These are phyloP conservation scores for Halocynthia roretzi DNA, from an alignment of 23 tunicate species.

Conservation along the genomic window DNA sequence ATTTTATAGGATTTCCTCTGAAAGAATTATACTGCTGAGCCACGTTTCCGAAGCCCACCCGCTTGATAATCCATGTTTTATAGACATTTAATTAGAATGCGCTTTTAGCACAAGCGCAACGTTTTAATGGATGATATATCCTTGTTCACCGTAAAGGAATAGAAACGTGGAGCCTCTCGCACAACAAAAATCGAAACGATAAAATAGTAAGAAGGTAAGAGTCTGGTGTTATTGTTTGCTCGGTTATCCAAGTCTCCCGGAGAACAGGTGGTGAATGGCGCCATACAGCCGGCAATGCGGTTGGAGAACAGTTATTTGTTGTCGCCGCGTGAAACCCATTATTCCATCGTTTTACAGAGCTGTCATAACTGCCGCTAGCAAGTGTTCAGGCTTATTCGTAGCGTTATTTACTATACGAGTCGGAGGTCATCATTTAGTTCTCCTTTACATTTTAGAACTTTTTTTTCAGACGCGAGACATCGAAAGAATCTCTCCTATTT, in stretches of 20 bases:
- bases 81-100: too few relatives aligned
- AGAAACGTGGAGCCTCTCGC: too few relatives aligned
- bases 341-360: conserved; percentile 14
- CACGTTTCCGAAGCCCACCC: too few relatives aligned
- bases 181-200: too few relatives aligned
- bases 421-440: conserved; percentile 3
- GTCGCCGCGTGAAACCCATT: conserved; percentile 32
- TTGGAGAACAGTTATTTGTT: conserved; percentile 27
- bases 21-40: too few relatives aligned
- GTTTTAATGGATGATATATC: too few relatives aligned
- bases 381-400: conserved; percentile 7
- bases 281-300: conserved; percentile 75
- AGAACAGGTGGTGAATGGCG: conserved; percentile 76
- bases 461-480: not conserved
- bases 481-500: not conserved
- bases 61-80: too few relatives aligned
- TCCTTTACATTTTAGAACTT: not conserved
- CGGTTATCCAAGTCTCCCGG: conserved; percentile 26
- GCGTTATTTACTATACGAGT: not conserved
- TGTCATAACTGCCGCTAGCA: conserved; percentile 13
- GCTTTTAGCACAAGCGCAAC: too few relatives aligned
- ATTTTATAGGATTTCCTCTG: too few relatives aligned
- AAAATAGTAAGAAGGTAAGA: too few relatives aligned
- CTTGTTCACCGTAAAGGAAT: too few relatives aligned
- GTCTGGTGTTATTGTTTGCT: conserved; percentile 20